phyloP scores from a whole-genome alignment of 37 sponge, comb jelly and placozoan species.

The Ianthella basta region DNA sequence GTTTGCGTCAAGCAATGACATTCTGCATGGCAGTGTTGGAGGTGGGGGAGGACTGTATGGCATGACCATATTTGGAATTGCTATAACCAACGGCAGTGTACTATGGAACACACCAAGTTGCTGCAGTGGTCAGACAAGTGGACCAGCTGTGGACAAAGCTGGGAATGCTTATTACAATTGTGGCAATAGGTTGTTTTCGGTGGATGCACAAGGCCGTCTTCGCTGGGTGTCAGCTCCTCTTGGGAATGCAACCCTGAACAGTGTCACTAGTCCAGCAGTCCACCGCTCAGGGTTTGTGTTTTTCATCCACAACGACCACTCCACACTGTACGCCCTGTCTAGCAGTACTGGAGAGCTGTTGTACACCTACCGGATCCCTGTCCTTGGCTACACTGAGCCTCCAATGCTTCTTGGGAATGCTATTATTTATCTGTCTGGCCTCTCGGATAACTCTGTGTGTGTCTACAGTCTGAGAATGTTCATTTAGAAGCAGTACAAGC shows the following conservation, averaged over 20 bases:
- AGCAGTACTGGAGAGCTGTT: constrained; percentile 3
- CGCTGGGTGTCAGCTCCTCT: constrained; percentile 17
- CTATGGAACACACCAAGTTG: constrained; percentile 3
- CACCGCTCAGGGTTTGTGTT: constrained; percentile 17
- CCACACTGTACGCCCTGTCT: constrained; percentile 1
- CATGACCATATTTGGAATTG: constrained; percentile 11
- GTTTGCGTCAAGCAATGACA: constrained; percentile 23
- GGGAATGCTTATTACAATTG: constrained; percentile 50
- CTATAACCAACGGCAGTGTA: background rate
- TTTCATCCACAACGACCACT: constrained; percentile 33
- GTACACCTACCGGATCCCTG: background rate
- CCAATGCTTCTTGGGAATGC: constrained; percentile 31
- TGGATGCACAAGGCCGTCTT: constrained; percentile 3
- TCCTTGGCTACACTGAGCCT: constrained; percentile 10
- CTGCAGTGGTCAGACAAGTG: constrained; percentile 27
- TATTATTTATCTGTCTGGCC: constrained; percentile 29
- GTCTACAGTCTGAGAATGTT: background rate
- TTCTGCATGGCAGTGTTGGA: background rate
- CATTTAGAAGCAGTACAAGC: no score
- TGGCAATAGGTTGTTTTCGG: constrained; percentile 39
- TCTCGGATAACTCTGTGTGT: background rate
- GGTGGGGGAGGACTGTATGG: constrained; percentile 3
- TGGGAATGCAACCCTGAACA: background rate
- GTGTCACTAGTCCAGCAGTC: constrained; percentile 13
- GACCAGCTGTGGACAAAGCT: constrained; percentile 31